Conservation (phyloP, 2,888 invertebrate genomes). For the Harpalus rubripes region DNA sequence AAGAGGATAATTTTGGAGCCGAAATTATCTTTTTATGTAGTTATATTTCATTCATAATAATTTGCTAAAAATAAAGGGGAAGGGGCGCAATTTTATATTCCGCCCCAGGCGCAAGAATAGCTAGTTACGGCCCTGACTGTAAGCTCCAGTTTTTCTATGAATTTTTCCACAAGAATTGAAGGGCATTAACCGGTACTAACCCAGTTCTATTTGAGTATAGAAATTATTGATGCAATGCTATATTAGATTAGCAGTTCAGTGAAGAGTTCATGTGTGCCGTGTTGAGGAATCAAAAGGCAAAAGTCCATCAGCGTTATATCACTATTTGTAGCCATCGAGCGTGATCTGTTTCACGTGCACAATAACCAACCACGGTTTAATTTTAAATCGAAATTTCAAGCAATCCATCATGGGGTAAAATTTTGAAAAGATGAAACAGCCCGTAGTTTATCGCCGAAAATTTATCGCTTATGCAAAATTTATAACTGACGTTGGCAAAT, state of each 20-base stretch:
- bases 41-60: no score
- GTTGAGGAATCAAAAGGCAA: constrained; percentile 22
- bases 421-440: constrained; percentile 59
- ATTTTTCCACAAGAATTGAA: not conserved
- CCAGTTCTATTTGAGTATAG: no score
- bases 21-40: no score
- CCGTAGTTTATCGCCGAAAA: constrained; percentile 54
- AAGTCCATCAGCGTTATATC: not conserved
- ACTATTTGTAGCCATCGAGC: constrained; percentile 17
- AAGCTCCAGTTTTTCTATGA: no score
- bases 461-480: constrained; percentile 66
- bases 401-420: constrained; percentile 49
- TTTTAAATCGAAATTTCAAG: constrained; percentile 52
- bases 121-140: no score
- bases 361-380: constrained; percentile 35
- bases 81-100: no score
- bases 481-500: constrained; percentile 60
- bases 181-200: not conserved
- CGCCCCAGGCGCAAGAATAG: no score
- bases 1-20: no score
- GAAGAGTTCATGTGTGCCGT: not conserved
- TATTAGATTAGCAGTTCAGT: not conserved
- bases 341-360: constrained; percentile 9
- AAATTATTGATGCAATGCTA: not conserved
- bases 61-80: no score